phyloP scores from a whole-genome alignment of 2,888 invertebrate genomes.

The Melinopterus prodromus region DNA sequence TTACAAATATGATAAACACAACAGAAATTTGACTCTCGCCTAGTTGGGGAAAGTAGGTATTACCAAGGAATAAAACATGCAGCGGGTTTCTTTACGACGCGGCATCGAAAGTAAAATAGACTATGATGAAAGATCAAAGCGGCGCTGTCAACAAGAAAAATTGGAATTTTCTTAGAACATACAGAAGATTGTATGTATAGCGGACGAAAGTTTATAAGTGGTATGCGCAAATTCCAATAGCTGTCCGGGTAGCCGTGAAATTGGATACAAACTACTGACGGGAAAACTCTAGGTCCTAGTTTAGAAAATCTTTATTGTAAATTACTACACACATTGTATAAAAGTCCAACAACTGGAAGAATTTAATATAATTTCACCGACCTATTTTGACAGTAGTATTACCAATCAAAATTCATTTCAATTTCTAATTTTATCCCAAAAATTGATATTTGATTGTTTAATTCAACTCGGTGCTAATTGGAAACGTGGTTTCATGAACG shows the following conservation, averaged over 20 bases:
- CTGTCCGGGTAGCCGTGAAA: background rate
- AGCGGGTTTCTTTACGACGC: background rate
- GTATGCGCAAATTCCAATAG: background rate
- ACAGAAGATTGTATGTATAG: background rate
- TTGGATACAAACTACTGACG: background rate
- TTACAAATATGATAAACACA: background rate
- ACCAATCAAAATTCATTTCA: background rate
- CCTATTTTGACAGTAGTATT: background rate
- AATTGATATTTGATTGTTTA: background rate
- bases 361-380: too few relatives aligned
- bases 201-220: background rate
- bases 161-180: background rate
- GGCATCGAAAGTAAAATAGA: background rate
- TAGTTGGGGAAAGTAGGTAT: background rate
- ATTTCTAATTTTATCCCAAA: background rate
- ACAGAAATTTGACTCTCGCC: constrained; percentile 4
- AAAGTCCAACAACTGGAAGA: too few relatives aligned
- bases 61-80: background rate
- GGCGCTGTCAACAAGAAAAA: background rate
- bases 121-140: background rate
- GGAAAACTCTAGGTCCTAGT: background rate
- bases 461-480: background rate
- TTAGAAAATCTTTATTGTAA: background rate
- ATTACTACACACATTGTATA: too few relatives aligned
- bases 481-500: background rate